These are phyloP conservation scores for Cheilosia grossa DNA, from an alignment of 2,888 invertebrate genomes.

Conservation along the genomic window DNA sequence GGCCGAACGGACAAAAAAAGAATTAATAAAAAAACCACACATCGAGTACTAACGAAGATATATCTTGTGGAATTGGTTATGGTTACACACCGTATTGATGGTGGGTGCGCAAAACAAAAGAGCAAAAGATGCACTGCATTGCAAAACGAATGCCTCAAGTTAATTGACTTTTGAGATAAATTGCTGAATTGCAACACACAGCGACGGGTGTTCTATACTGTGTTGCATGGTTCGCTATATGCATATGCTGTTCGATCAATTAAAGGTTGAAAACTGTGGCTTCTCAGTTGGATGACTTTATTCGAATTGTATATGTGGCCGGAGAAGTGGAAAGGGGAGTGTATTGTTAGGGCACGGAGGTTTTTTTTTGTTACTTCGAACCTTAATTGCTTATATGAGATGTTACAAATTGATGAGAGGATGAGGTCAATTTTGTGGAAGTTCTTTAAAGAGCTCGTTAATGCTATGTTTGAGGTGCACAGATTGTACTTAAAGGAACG, in stretches of 20 bases:
- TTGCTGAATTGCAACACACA: slow-evolving; percentile 65
- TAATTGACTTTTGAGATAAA: slow-evolving; percentile 75
- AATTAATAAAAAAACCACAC: slow-evolving; percentile 3
- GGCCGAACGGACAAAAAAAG: slow-evolving; percentile 12
- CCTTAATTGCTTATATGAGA: slow-evolving; percentile 15
- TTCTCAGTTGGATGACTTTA: slow-evolving; percentile 68
- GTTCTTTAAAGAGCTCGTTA: too few species aligned
- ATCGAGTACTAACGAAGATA: slow-evolving; percentile 65
- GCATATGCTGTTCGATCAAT: slow-evolving; percentile 45
- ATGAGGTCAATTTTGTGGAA: neutral
- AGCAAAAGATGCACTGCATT: slow-evolving; percentile 61
- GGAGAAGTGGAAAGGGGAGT: slow-evolving; percentile 24
- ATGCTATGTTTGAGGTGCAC: too few species aligned
- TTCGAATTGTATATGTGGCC: slow-evolving; percentile 45
- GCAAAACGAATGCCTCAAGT: slow-evolving; percentile 71
- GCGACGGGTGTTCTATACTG: slow-evolving; percentile 12
- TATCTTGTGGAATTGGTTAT: slow-evolving; percentile 72
- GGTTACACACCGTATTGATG: slow-evolving; percentile 34
- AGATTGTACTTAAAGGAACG: too few species aligned
- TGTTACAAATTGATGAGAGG: neutral
- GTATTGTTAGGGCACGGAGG: slow-evolving; percentile 44
- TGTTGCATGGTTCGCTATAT: slow-evolving; percentile 30
- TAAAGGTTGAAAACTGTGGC: slow-evolving; percentile 63
- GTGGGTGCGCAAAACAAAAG: slow-evolving; percentile 34
- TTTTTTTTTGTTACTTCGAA: neutral